These are phyloP conservation scores for Acyrthosiphon pisum DNA, from an alignment of 1,140 invertebrate genomes.

Conservation along the genomic window DNA sequence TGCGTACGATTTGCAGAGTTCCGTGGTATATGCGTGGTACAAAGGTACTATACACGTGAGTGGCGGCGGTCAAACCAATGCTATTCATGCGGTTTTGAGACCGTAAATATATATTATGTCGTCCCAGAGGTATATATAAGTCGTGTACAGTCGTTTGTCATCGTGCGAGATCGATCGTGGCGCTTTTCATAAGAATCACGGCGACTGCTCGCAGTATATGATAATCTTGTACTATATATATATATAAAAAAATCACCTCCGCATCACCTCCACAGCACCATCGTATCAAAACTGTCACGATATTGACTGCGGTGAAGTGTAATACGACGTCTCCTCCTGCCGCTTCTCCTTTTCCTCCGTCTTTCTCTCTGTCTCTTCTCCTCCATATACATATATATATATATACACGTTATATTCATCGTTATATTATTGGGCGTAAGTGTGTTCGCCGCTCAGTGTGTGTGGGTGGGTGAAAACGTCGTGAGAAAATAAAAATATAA, in stretches of 20 bases:
- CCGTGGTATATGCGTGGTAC: background rate
- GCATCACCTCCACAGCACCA: background rate
- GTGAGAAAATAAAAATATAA: conserved; percentile 17
- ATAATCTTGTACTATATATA: background rate
- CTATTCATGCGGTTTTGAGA: background rate
- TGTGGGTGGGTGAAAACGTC: background rate
- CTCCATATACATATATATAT: background rate
- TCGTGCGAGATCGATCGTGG: background rate
- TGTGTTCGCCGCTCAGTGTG: background rate
- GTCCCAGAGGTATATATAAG: background rate
- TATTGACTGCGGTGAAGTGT: background rate
- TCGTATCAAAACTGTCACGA: conserved; percentile 20
- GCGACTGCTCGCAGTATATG: background rate
- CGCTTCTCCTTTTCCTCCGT: background rate
- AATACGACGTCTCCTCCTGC: background rate
- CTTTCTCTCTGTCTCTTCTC: background rate
- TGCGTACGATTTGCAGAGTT: background rate
- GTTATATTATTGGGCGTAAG: background rate
- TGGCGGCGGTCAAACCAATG: background rate
- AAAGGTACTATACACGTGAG: too few relatives aligned
- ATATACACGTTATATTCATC: background rate
- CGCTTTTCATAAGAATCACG: background rate
- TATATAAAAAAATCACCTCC: background rate
- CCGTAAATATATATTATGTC: background rate
- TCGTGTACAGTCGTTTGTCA: background rate